Percentiles rank a stretch among this genome's conserved stretches.
Evolutionary conservation across 35 echinoderm and acorn worm species (phyloP).

Genomic region (Diadema setosum): DNA sequence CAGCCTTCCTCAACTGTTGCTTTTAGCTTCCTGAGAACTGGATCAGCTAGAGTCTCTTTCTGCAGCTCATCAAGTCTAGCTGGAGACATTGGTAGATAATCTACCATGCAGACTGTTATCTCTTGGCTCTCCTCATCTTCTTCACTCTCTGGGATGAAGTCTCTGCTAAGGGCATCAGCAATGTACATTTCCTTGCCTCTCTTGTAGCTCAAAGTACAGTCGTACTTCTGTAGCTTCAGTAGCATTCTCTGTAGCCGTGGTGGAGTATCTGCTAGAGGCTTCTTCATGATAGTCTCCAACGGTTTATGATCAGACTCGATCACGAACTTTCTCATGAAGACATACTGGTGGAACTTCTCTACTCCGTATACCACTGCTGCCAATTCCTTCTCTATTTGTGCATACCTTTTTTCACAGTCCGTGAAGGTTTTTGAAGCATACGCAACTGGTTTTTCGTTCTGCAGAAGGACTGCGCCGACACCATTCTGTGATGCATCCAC

Average conservation of each 20-base stretch:
- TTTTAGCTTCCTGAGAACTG: not conserved
- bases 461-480: not conserved
- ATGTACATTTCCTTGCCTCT: not conserved
- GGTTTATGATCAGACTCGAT: not conserved
- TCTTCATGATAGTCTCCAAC: not conserved
- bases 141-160: slow-evolving; percentile 18
- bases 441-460: slow-evolving; percentile 18
- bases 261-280: not conserved
- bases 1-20: not conserved
- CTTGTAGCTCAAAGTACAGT: not conserved
- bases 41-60: slow-evolving; percentile 3
- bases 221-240: slow-evolving; percentile 18
- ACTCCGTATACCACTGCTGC: not conserved
- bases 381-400: slow-evolving; percentile 36
- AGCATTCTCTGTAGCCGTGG: not conserved
- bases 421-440: slow-evolving; percentile 40
- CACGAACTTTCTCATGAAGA: not conserved
- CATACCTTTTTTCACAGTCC: slow-evolving; percentile 4
- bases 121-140: not conserved
- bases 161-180: slow-evolving; percentile 13
- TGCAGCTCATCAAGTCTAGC: slow-evolving; percentile 14
- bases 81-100: slow-evolving; percentile 24
- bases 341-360: not conserved
- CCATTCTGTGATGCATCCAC: slow-evolving; percentile 13
- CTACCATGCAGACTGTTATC: slow-evolving; percentile 15